Evolutionary conservation across 1,140 invertebrate species (phyloP).

Genomic region (Subanguina moxae): DNA sequence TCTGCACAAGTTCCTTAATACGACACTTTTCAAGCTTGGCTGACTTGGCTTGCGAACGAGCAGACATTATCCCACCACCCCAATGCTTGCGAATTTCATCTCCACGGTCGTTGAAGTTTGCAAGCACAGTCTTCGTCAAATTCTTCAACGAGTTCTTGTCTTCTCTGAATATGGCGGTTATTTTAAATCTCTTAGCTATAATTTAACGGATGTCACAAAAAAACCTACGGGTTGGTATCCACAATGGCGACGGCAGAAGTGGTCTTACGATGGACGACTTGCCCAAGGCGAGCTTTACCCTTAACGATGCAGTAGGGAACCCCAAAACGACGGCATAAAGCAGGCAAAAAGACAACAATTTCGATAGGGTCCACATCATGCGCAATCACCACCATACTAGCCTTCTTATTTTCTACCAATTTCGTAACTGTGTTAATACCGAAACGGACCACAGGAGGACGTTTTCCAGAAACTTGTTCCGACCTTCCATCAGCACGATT

Average conservation of each 20-base stretch:
- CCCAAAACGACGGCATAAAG: constrained; percentile 97
- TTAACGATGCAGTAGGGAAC: constrained; percentile 98
- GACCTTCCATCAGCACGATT: constrained; percentile 75
- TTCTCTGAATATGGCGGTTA: constrained; percentile 60
- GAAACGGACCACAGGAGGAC: constrained; percentile 75
- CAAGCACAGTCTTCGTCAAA: constrained; percentile 86
- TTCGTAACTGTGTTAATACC: constrained; percentile 92
- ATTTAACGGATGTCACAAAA: not conserved
- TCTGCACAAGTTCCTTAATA: constrained; percentile 27
- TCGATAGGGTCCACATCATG: constrained; percentile 99
- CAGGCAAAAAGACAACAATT: constrained; percentile 92
- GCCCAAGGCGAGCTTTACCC: constrained; percentile 84
- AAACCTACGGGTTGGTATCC: constrained; percentile 67
- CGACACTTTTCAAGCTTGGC: constrained; percentile 39
- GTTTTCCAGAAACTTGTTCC: constrained; percentile 72
- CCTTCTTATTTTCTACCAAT: constrained; percentile 94
- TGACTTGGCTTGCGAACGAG: constrained; percentile 81
- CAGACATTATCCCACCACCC: constrained; percentile 90
- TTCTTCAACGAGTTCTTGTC: constrained; percentile 82
- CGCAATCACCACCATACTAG: constrained; percentile 92
- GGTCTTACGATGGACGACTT: constrained; percentile 85
- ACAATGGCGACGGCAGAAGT: constrained; percentile 80
- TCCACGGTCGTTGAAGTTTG: constrained; percentile 94
- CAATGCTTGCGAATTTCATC: constrained; percentile 96
- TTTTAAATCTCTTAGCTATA: too few relatives aligned